These are phyloP conservation scores for Drosophila bifasciata DNA, from an alignment of 1,140 invertebrate genomes.

Conservation along the genomic window DNA sequence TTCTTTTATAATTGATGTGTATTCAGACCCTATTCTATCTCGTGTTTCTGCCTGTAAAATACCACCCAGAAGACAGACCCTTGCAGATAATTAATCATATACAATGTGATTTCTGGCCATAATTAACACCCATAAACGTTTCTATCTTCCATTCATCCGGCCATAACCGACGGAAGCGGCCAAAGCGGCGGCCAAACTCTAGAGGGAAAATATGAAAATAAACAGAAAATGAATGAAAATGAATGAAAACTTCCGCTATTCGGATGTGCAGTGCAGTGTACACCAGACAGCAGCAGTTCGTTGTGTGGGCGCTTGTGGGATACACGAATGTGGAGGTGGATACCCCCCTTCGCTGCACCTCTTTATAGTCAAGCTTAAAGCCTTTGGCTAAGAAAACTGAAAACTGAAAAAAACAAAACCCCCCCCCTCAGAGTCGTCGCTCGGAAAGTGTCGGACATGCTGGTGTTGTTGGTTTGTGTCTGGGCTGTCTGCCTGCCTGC, in stretches of 20 bases:
- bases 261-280: conserved; percentile 32
- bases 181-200: conserved; percentile 31
- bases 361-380: conserved; percentile 41
- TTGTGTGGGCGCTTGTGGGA: conserved; percentile 27
- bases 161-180: conserved; percentile 40
- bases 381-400: conserved; percentile 58
- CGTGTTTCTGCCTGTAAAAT: too few relatives aligned
- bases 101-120: conserved; percentile 7
- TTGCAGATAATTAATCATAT: conserved; percentile 22
- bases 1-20: too few relatives aligned
- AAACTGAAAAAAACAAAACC: too few relatives aligned
- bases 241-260: conserved; percentile 75
- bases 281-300: conserved; percentile 3
- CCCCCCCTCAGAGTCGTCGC: conserved; percentile 24
- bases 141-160: conserved; percentile 27
- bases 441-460: conserved; percentile 73
- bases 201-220: conserved; percentile 43
- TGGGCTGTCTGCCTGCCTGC: conserved; percentile 25
- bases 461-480: conserved; percentile 36
- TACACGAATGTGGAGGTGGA: conserved; percentile 8
- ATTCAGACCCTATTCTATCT: too few relatives aligned
- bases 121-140: conserved; percentile 32
- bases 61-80: too few relatives aligned
- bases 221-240: conserved; percentile 78
- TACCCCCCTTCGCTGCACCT: conserved; percentile 9